phyloP scores from a whole-genome alignment of 2,888 invertebrate species.

The Thalpophila matura region DNA sequence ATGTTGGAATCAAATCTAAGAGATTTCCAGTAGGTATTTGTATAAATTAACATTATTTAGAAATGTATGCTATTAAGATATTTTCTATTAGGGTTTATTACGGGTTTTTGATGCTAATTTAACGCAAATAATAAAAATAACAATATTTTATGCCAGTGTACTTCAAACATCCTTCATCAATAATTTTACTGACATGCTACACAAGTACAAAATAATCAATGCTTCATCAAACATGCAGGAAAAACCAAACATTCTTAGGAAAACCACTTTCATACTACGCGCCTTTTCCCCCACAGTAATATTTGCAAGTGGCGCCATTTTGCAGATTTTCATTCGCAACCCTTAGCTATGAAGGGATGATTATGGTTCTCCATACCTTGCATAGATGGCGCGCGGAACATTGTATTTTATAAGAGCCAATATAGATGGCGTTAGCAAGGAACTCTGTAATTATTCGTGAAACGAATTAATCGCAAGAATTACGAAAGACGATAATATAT shows the following conservation, averaged over 20 bases:
- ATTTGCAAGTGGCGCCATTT: slow-evolving; percentile 83
- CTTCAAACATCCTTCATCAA: neutral
- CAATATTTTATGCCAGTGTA: neutral
- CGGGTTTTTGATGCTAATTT: neutral
- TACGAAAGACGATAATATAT: too few relatives aligned
- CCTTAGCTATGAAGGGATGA: slow-evolving; percentile 83
- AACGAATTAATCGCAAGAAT: neutral
- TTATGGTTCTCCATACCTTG: slow-evolving; percentile 67
- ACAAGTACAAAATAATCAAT: neutral
- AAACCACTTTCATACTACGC: slow-evolving; percentile 45
- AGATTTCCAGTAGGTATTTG: neutral
- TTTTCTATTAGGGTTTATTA: neutral
- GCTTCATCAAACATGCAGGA: neutral
- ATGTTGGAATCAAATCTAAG: slow-evolving; percentile 4
- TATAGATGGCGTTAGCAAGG: slow-evolving; percentile 81
- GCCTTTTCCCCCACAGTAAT: slow-evolving; percentile 58
- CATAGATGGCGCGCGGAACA: slow-evolving; percentile 78
- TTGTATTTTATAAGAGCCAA: slow-evolving; percentile 46
- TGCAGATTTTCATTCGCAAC: slow-evolving; percentile 86
- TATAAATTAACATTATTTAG: neutral
- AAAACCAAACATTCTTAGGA: neutral
- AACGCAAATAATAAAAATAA: neutral
- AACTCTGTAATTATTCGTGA: neutral
- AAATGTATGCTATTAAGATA: neutral
- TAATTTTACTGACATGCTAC: neutral